Evolutionary conservation across 2,797 vertebrate species (phyloP).

Genomic region (Propithecus deckenii): DNA sequence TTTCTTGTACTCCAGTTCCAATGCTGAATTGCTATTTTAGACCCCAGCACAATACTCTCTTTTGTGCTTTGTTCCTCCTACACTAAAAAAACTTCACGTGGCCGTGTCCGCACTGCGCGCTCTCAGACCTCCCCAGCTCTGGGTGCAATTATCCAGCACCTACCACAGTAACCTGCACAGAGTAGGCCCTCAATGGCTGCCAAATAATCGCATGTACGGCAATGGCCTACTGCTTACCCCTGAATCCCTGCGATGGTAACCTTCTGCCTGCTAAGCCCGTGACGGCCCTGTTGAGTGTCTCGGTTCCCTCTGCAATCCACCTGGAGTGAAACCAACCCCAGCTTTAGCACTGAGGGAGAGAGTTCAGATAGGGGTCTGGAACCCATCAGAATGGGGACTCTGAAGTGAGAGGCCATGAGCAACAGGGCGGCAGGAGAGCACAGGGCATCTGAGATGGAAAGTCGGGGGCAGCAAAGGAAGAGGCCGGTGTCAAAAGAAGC

Average conservation of each 20-base stretch:
- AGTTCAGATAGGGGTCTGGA: not conserved
- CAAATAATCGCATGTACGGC: not conserved
- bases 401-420: not conserved
- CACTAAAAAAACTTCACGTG: not conserved
- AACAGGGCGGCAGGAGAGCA: not conserved
- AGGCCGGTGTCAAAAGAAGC: not conserved
- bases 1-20: not conserved
- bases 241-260: not conserved
- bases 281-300: not conserved
- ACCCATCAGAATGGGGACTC: not conserved
- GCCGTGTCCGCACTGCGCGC: not conserved
- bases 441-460: not conserved
- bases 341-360: not conserved
- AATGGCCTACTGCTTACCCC: not conserved
- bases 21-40: not conserved
- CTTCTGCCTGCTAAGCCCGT: not conserved
- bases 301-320: not conserved
- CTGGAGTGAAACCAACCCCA: not conserved
- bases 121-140: not conserved
- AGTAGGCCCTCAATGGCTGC: not conserved
- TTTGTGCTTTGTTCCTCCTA: not conserved
- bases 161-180: not conserved
- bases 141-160: not conserved
- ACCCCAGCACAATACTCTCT: not conserved
- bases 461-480: not conserved